Evolutionary conservation across 2,888 invertebrate genomes (phyloP), one percentile per base, ranked within the genome.

Genomic region (Seira musarum): DNA sequence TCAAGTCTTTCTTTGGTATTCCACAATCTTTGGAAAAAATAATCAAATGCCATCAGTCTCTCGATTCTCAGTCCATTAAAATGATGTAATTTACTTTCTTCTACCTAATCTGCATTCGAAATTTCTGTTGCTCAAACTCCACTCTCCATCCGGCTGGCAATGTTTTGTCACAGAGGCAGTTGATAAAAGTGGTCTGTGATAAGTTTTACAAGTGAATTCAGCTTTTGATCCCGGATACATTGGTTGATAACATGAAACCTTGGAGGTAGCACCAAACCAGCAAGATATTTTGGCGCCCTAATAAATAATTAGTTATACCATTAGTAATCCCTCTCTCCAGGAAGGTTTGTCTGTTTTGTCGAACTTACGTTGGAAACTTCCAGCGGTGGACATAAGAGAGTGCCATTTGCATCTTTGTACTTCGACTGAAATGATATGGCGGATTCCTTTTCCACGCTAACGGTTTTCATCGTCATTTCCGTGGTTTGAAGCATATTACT

Each of bases 41-140:
- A 40, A 40, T 40, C 13, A 6, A 40, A 40, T 40, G 6, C 13
- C 6, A 13, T 40, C 6, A 40, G 13, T 40, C 6, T 8, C 13
- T 40, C 13, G 6, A 40, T 40, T 13, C 6, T 40, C 13, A 8
- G 13, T 8, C 13, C 6, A 40, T 40, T 40, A 8, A 40, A 40
- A 13, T 6, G 13, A 40, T 6, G 13, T 8, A 40, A 8, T 40
- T 40, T 6, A 8, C 6, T 8, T 6, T 13, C 6, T 40, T 8
- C 21, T 70, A 82, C 83, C 83, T 65, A 83, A 40, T 75, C 80
- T 63, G 63, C 83, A 83, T 15, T 82, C 82, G 64, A 83, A 82
- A 19, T 73, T 69, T 40, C 83, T 15, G 65, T 80, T 80, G 19
- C 61, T 71, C 17, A 83, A 74, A 64, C 70, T 74, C 83, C 83